Percentiles rank a stretch among this genome's conserved stretches.
Conservation (phyloP, 2,888 invertebrate species). For the Lacanobia wlatinum region DNA sequence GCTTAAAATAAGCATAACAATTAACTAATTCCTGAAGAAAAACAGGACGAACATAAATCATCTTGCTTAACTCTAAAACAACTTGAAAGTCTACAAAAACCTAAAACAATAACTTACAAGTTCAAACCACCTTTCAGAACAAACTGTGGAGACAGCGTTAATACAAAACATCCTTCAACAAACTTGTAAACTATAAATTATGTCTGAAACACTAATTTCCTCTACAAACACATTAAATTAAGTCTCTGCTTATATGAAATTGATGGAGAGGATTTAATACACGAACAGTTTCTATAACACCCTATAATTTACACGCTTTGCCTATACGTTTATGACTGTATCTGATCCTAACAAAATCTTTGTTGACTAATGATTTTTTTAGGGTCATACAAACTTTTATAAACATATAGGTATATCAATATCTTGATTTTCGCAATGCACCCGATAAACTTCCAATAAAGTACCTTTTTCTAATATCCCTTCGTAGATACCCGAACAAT, state of each 20-base stretch:
- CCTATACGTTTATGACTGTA: neutral
- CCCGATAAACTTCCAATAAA: too few species aligned
- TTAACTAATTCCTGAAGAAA: neutral
- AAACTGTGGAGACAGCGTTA: conserved; percentile 32
- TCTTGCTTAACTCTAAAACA: conserved; percentile 12
- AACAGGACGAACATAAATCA: conserved; percentile 11
- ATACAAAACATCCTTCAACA: conserved; percentile 47
- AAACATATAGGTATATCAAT: too few species aligned
- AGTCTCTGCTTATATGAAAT: conserved; percentile 66
- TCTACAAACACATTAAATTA: conserved; percentile 63
- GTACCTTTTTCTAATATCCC: too few species aligned
- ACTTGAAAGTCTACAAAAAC: conserved; percentile 32
- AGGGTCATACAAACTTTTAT: too few species aligned
- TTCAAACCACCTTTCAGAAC: conserved; percentile 23
- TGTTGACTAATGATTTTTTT: too few species aligned
- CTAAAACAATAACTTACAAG: conserved; percentile 42
- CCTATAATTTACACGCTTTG: neutral
- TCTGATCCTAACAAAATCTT: neutral
- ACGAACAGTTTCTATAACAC: conserved; percentile 8
- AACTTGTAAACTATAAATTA: conserved; percentile 58
- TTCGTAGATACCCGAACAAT: too few species aligned
- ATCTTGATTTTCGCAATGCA: too few species aligned
- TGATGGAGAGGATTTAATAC: conserved; percentile 73
- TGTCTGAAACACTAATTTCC: conserved; percentile 47
- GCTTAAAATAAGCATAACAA: too few species aligned